Base-by-base conservation (phyloP, 2,888 invertebrate genomes). In the Ligdia adustata region DNA sequence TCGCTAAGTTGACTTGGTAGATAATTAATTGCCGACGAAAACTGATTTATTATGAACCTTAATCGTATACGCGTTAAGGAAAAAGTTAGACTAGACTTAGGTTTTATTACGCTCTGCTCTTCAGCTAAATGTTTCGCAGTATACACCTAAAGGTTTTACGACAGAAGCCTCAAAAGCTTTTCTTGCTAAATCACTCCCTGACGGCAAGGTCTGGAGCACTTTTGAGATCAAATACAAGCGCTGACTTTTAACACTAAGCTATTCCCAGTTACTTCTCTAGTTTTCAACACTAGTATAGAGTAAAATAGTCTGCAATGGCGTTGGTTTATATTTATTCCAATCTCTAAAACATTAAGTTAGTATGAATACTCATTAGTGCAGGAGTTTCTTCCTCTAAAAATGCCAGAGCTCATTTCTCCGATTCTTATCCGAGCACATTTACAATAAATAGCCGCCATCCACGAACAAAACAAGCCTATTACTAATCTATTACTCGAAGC, bases 391-490 rank as follows among this genome's bases (percentile, higher is more conserved):
- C n/a, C n/a, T n/a, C n/a, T n/a, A n/a, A 14, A 32, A 42, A 48
- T 37, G 42, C 26, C 48, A 38, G 20, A 42, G 27, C 48, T 42
- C 42, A 42, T 48, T 38, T 38, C 38, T 32, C 14, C 20, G 35
- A 47, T 47, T 29, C 47, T 47, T 41, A 47, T 49, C 48, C 32
- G 11, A 16, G 33, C 32, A 39, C 42, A 39, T 39, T 52, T 43
- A 33, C 34, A 42, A 40, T 43, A 48, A 49, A 54, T 31, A 47
- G 48, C 39, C 22, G 38, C 44, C 47, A 47, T 55, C 55, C 39
- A 29, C 29, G 42, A 47, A 50, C 50, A 51, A 53, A 58, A 51
- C 52, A 51, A 46, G 43, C 43, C 52, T 47, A 55, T 54, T 44
- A 52, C 52, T 27, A 34, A 48, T 22, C 44, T 48, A 47, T 57